Evolutionary conservation across 1,140 invertebrate species (phyloP).

Genomic region (Bombus balteatus): DNA sequence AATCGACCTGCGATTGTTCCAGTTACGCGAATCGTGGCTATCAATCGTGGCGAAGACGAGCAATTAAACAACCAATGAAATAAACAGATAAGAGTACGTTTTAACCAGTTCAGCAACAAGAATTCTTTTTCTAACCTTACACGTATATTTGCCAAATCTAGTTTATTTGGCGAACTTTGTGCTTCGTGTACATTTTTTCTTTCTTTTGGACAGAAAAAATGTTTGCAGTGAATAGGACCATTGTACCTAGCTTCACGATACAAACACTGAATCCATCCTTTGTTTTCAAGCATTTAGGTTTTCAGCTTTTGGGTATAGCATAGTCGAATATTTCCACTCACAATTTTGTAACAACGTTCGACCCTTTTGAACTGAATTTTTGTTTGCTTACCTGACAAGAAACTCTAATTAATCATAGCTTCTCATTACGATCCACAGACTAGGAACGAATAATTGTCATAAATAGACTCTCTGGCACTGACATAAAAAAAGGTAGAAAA

Average conservation of each 20-base stretch:
- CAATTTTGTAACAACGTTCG: neutral
- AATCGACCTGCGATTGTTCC: neutral
- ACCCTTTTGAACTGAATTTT: too few species aligned
- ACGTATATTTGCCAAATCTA: neutral
- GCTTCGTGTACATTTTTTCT: neutral
- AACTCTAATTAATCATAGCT: too few species aligned
- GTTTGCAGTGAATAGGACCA: neutral
- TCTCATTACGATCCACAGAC: too few species aligned
- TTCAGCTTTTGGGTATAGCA: neutral
- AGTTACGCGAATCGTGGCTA: neutral
- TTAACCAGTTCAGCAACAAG: neutral
- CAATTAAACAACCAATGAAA: slow-evolving; percentile 19
- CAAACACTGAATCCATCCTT: neutral
- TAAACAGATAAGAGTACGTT: neutral
- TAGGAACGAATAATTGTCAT: too few species aligned
- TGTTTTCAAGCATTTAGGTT: neutral
- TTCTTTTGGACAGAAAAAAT: neutral
- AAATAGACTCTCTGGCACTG: neutral
- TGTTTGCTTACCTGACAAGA: too few species aligned
- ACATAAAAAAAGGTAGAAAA: neutral
- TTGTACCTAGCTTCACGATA: neutral
- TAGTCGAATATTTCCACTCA: neutral
- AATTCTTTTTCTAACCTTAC: neutral
- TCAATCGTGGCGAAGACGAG: neutral
- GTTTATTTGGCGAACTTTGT: neutral